Evolutionary conservation across 2,888 invertebrate species (phyloP), one percentile per base, ranked within the genome.

Genomic region (Parnassius glacialis): DNA sequence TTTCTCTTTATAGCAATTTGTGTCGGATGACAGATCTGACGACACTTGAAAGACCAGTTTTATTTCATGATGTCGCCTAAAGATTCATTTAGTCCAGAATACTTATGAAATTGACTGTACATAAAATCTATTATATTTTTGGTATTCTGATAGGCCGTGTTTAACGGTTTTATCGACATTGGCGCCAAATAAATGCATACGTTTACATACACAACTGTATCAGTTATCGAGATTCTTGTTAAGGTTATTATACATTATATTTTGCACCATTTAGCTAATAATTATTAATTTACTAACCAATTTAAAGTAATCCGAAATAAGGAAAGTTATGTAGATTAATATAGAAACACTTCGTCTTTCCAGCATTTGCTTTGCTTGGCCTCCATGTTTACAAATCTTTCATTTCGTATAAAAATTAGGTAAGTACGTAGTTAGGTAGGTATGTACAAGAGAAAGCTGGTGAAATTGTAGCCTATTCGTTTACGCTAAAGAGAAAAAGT

Each of bases 111-210:
- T 48, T 10, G 10, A 45, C 34, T 34, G 34, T 34, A 34, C 34
- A 34, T 34, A 34, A 34, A 52, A 34, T 47, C 3, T 20, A 52
- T 41, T 10, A 52, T 13, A 9, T 12, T 12, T 58, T 48, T 34
- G 58, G 63, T 20, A 43, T 41, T 59, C 45, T 50, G 54, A 72
- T 69, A 65, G 63, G 64, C 61, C 16, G 34, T 5, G 69, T 73
- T 71, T 88, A 91, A 91, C 90, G 91, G 91, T 88, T 83, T 87
- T 44, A 9, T 48, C 76, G 78, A 78, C 87, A 83, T 91, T 91
- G 91, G 91, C 91, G 91, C 91, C 89, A 91, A 91, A 88, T 87
- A 90, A 78, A 79, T 89, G 90, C 87, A 86, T 90, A 90, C 91
- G 91, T 90, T 90, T 86, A 80, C 89, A 84, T 78, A 72, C 65